Evolutionary conservation across 2,113 vertebrate species (phyloP).

Genomic region (Nesoenas mayeri): DNA sequence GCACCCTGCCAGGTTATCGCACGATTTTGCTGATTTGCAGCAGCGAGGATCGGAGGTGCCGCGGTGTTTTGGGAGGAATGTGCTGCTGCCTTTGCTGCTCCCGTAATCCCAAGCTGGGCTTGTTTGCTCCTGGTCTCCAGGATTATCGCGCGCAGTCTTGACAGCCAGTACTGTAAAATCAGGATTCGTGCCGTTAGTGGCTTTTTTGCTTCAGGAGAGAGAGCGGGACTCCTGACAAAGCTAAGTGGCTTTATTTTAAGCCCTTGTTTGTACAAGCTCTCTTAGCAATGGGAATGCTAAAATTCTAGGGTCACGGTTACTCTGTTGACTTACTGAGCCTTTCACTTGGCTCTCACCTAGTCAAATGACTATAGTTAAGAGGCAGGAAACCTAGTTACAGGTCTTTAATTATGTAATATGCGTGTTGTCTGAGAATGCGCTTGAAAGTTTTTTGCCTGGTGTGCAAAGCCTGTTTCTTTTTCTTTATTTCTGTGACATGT

Average conservation of each 20-base stretch:
- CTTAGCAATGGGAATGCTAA: constrained; percentile 56
- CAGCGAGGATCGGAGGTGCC: neutral
- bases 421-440: constrained; percentile 25
- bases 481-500: neutral
- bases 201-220: constrained; percentile 24
- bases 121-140: neutral
- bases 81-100: neutral
- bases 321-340: constrained; percentile 49
- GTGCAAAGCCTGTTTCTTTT: neutral
- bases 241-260: constrained; percentile 66
- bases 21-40: neutral
- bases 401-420: constrained; percentile 61
- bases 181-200: constrained; percentile 16
- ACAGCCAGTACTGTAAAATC: constrained; percentile 28
- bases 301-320: constrained; percentile 58
- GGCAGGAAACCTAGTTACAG: constrained; percentile 55
- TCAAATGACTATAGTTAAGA: constrained; percentile 56
- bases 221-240: constrained; percentile 15
- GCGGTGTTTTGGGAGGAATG: neutral
- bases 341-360: constrained; percentile 54
- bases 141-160: constrained; percentile 5
- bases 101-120: neutral
- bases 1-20: neutral
- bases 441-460: constrained; percentile 34
- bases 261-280: constrained; percentile 57